Base-by-base conservation (phyloP, 2,113 vertebrate species). In the Neomonachus schauinslandi region DNA sequence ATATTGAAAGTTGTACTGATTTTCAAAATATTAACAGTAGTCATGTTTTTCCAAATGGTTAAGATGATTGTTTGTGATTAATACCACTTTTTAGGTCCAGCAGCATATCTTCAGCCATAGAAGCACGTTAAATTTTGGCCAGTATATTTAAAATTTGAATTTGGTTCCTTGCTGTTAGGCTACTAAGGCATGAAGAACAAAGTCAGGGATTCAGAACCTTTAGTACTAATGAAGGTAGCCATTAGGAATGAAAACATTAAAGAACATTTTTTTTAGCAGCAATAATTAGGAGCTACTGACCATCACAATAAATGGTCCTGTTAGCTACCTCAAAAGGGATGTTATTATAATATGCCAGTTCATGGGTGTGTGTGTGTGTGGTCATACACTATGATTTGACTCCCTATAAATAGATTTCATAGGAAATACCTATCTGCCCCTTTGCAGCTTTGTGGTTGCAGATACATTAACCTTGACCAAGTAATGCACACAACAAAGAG, bases 81-180 rank as follows among this genome's bases (percentile, higher is more conserved):
- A 90, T 31, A 51, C 65, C 65, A 65, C 13, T 81, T 57, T 95
- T 67, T 57, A 59, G 65, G 16, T 33, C 33, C 31, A 77, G 92
- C 39, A 72, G 26, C 46, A 59, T 59, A 42, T 1, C 33, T 71
- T 95, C 67, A 33, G 26, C 19, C 16, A 49, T n/a, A 72, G 76
- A 94, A 57, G 65, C 22, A 63, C 11, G 67, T n/a, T 89, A 36
- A 83, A 77, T 84, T 51, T 9, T 49, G 63, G 46, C 53, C 86
- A 39, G 24, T 80, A 39, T 65, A n/a, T 42, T 93, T 85, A 83
- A 88, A 93, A 59, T 92, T 76, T 93, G 86, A 92, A 86, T 72
- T 77, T 51, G 59, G 22, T 74, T 65, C 46, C 59, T 82, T 81
- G 55, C 12, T 89, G 21, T 18, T 81, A 2, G 36, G 22, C 12